Conservation (phyloP, 2,113 vertebrate genomes). For the Willisornis vidua region DNA sequence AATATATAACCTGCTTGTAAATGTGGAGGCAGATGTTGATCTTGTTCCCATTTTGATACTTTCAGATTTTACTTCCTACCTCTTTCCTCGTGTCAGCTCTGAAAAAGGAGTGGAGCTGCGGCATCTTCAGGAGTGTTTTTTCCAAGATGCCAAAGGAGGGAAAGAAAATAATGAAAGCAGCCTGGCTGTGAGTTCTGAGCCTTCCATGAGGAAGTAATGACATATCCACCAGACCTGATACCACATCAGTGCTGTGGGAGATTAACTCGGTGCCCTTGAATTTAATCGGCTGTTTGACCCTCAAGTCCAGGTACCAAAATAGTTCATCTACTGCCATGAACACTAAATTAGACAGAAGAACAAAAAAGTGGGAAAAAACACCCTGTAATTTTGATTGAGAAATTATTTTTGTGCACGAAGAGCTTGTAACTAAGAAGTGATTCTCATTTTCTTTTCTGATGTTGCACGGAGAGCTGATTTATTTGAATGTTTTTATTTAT, state of each 20-base stretch:
- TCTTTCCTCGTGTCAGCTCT: background rate
- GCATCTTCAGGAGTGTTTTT: background rate
- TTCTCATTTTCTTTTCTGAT: background rate
- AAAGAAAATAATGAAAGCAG: background rate
- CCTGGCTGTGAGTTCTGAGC: background rate
- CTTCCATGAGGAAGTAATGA: background rate
- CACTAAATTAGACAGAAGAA: background rate
- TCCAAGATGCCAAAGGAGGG: background rate
- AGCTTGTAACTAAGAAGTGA: background rate
- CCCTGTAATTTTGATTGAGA: background rate
- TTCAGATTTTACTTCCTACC: background rate
- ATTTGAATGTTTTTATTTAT: background rate
- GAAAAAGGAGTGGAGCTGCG: background rate
- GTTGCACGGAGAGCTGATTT: background rate
- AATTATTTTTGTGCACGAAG: background rate
- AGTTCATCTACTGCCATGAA: background rate
- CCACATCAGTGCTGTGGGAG: background rate
- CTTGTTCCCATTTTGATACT: background rate
- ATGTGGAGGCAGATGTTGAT: background rate
- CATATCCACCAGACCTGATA: background rate
- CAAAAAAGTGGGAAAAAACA: rapidly evolving
- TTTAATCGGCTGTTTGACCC: background rate
- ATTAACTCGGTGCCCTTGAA: background rate
- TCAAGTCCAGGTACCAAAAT: background rate
- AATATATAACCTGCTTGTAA: background rate